Percentiles rank a stretch among this genome's conserved stretches.
Conservation (phyloP, 1,140 invertebrate species). For the Ostrea denselamellosa region DNA sequence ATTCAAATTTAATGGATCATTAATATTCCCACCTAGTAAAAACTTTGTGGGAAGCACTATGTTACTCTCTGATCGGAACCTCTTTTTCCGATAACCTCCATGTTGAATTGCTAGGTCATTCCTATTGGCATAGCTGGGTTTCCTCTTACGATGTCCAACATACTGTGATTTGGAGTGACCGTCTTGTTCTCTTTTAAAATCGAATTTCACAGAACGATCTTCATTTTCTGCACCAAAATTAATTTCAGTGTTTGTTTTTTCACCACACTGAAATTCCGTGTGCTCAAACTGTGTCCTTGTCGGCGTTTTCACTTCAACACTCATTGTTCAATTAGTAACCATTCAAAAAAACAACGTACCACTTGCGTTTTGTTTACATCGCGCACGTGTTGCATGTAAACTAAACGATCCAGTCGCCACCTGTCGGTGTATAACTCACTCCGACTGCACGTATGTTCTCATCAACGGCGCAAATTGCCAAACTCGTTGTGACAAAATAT, state of each 20-base stretch:
- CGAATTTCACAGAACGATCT: not conserved
- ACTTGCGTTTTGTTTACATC: conserved; percentile 51
- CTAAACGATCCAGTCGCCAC: conserved; percentile 43
- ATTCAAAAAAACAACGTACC: not conserved
- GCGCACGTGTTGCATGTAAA: conserved; percentile 57
- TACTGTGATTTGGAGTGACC: not conserved
- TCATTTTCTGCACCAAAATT: not conserved
- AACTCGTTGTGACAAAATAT: not conserved
- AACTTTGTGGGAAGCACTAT: conserved; percentile 93
- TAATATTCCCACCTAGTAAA: conserved; percentile 95
- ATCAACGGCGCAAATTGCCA: not conserved
- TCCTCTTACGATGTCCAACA: conserved; percentile 47
- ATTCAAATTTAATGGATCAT: conserved; percentile 95
- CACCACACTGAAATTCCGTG: conserved; percentile 67
- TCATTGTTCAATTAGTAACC: conserved; percentile 59
- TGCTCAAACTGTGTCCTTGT: conserved; percentile 68
- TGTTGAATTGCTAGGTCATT: conserved; percentile 43
- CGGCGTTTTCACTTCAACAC: conserved; percentile 72
- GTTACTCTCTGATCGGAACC: conserved; percentile 58
- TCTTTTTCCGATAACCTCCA: conserved; percentile 52
- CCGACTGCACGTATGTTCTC: conserved; percentile 26
- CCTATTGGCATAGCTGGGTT: conserved; percentile 51
- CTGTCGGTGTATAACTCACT: conserved; percentile 15
- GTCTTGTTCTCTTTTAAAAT: conserved; percentile 13
- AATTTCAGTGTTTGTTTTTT: conserved; percentile 49